Evolutionary conservation across 1,140 invertebrate species (phyloP), one percentile per base, ranked within the genome.

Genomic region (Microplitis demolitor): DNA sequence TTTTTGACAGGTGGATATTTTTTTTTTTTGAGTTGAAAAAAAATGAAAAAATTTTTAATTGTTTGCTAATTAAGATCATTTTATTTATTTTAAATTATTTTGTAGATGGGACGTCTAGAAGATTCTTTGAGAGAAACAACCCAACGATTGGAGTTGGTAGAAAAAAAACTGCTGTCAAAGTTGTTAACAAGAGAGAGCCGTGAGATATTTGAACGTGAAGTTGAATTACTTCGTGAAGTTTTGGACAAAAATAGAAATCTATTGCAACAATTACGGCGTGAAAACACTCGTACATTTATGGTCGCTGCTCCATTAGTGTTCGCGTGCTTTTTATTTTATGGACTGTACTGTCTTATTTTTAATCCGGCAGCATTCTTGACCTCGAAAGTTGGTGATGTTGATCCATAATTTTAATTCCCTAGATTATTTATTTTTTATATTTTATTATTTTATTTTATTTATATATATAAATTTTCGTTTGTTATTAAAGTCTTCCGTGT

Each of bases 271-370:
- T 69, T 87, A 6, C 74, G 80, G n/a, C 80, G 76, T 35, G 76
- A 85, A 58, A 87, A 87, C 69, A 81, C 80, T 16, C 80, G 79
- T 71, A 79, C 80, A 3, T 87, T 83, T 58, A 83, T 87, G 77
- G 39, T 85, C 56, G 75, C 81, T 16, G 79, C 74, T n/a, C 78
- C 79, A 70, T 31, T 86, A 5, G 61, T 82, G 37, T 86, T 86
- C 39, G 14, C 75, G 8, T 79, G 79, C 68, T 85, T 84, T 67
- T 69, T 85, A 31, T 8, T 84, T 4, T 85, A 79, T 69, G 83
- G 80, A 39, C 58, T 84, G 5, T 85, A 85, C 71, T 72, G 75
- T 13, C 72, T 76, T 50, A 71, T 78, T 53, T 71, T 64, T 53
- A 77, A 77, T 73, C 66, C 71, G 33, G 13, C 69, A 51, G 77